Percentiles rank a stretch among this genome's conserved stretches.
Conservation (phyloP, 35 echinoderm and acorn worm species). For the Nesometra sesokonis region DNA sequence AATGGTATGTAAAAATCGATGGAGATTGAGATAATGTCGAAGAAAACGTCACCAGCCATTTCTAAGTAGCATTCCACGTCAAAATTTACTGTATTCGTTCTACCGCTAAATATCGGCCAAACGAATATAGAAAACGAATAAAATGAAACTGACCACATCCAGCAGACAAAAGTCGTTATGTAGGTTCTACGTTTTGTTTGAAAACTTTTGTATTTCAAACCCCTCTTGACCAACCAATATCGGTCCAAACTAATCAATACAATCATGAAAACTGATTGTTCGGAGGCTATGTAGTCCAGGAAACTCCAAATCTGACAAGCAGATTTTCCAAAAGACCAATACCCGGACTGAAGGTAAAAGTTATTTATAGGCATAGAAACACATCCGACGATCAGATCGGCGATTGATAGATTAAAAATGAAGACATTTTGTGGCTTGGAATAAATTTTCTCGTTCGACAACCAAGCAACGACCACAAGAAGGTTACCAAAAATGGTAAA, state of each 20-base stretch:
- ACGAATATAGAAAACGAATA: background rate
- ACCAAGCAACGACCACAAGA: conserved; percentile 40
- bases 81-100: background rate
- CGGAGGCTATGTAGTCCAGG: conserved; percentile 25
- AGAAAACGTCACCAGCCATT: background rate
- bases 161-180: conserved; percentile 7
- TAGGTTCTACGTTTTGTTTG: conserved; percentile 27
- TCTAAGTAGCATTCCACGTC: conserved; percentile 30
- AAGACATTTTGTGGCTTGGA: conserved; percentile 12
- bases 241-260: conserved; percentile 55
- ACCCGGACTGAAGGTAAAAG: conserved; percentile 21
- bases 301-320: conserved; percentile 31
- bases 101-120: conserved; percentile 7
- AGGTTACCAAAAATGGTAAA: conserved; percentile 45
- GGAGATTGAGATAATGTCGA: conserved; percentile 13
- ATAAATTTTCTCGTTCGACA: conserved; percentile 14
- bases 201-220: conserved; percentile 17
- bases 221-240: conserved; percentile 55
- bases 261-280: conserved; percentile 36
- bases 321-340: conserved; percentile 40
- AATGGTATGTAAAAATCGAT: conserved; percentile 49
- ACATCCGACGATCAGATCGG: conserved; percentile 39
- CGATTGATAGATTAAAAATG: conserved; percentile 35
- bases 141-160: conserved; percentile 32
- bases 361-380: conserved; percentile 20